Base-by-base conservation (phyloP, 2,888 invertebrate genomes). In the Leptogaster cylindrica region DNA sequence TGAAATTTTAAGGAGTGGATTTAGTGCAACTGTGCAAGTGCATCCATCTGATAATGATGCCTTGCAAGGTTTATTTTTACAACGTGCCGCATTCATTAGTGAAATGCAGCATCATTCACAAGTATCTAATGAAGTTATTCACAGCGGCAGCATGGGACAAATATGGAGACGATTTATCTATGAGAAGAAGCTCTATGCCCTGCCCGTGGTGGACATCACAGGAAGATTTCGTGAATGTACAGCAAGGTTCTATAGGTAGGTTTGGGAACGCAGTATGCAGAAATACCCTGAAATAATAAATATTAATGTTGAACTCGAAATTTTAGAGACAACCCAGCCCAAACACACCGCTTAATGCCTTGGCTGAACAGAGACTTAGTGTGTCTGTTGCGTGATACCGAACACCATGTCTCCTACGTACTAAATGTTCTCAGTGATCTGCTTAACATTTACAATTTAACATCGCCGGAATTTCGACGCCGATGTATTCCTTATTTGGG, bases 301-400 rank as follows among this genome's bases (percentile, higher is more conserved):
- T n/a, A n/a, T n/a, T n/a, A n/a, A n/a, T n/a, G n/a, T n/a, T n/a
- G n/a, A n/a, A n/a, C n/a, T n/a, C n/a, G n/a, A n/a, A n/a, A 76
- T 82, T 83, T n/a, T 77, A 90, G 92, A 79, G 85, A 86, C 76
- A 88, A 95, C 82, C 91, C 91, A 66, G 88, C 90, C 10, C 90
- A 92, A 77, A 85, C 89, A 71, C 89, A 91, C 77, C 88, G 96
- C 1, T 83, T 97, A 65, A 88, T 92, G 70, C 92, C 92, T 1
- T 97, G 95, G 93, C 82, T 97, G 27, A 90, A 90, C 78, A 85
- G 97, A 71, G 96, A 97, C 80, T 82, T 97, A 25, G 86, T 88
- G 73, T 83, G 95, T 61, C 72, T 80, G 55, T 80, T 93, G 20
- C 85, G 86, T 71, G 86, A 87, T 72, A 86, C 87, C 74, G 74